These are phyloP conservation scores for Bucorvus abyssinicus DNA, from an alignment of 2,797 vertebrate genomes.

Conservation along the genomic window DNA sequence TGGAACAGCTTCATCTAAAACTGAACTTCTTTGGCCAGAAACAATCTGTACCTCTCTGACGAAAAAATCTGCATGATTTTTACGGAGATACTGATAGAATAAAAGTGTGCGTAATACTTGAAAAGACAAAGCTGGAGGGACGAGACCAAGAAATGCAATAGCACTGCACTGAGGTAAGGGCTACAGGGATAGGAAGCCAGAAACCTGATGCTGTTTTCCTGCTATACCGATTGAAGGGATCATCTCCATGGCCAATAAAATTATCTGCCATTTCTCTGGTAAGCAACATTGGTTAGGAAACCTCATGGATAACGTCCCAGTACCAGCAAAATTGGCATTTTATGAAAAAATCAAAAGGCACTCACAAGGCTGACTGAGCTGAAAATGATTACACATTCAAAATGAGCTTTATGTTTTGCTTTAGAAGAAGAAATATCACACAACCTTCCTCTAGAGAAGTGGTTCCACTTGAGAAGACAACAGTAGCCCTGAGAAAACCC, in stretches of 20 bases:
- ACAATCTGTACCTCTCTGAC: neutral
- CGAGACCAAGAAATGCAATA: neutral
- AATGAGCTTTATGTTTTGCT: neutral
- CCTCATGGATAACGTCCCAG: neutral
- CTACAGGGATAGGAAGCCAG: neutral
- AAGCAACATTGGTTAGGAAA: neutral
- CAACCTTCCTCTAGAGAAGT: neutral
- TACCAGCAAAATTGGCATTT: constrained; percentile 1
- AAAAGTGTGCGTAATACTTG: neutral
- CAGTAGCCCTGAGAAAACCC: neutral
- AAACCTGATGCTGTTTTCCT: neutral
- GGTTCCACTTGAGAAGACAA: neutral
- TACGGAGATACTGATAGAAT: neutral
- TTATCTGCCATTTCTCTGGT: neutral
- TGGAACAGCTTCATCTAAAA: neutral
- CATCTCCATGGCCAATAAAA: neutral
- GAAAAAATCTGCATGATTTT: neutral
- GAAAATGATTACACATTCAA: neutral
- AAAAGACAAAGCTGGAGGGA: neutral
- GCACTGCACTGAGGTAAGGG: neutral
- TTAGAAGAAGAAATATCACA: neutral
- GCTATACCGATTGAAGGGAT: neutral
- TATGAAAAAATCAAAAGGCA: constrained; percentile 50
- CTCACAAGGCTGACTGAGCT: neutral
- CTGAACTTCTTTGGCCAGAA: neutral